These are phyloP conservation scores for Pristiophorus japonicus DNA, from an alignment of 2,113 vertebrate species.

Conservation along the genomic window DNA sequence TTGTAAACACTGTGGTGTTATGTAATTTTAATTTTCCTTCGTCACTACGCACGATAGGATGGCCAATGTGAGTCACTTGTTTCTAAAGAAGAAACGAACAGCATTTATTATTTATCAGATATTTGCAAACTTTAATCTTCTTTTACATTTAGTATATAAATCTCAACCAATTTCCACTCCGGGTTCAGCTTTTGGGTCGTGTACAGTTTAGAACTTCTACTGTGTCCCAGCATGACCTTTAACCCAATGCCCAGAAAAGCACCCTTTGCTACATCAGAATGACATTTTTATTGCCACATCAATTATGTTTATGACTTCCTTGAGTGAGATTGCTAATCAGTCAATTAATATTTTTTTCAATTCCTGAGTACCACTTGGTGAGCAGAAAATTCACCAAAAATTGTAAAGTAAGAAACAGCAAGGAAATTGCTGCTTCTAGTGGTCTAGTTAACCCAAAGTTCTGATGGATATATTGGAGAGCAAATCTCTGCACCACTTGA, in stretches of 20 bases:
- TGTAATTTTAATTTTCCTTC: not conserved
- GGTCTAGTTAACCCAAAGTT: not conserved
- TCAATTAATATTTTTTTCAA: slow-evolving; percentile 28
- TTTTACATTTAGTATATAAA: not conserved
- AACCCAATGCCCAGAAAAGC: not conserved
- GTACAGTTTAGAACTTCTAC: not conserved
- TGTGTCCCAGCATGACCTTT: slow-evolving; percentile 4
- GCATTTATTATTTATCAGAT: not conserved
- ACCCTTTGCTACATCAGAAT: not conserved
- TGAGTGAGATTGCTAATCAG: not conserved
- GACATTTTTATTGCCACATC: slow-evolving; percentile 29
- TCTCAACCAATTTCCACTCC: not conserved
- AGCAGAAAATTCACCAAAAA: slow-evolving; percentile 24
- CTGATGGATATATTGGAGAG: slow-evolving; percentile 8
- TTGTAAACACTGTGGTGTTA: not conserved
- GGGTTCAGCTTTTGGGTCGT: not conserved
- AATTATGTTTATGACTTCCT: slow-evolving; percentile 31
- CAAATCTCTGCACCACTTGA: not conserved
- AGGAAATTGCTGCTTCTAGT: slow-evolving; percentile 4
- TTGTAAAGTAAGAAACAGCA: not conserved
- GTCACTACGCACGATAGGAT: not conserved
- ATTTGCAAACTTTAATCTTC: not conserved
- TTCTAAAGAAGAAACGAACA: not conserved
- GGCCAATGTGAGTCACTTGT: not conserved
- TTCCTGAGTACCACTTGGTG: not conserved